Conservation (phyloP, 2,113 vertebrate species). For the Pelobates fuscus region DNA sequence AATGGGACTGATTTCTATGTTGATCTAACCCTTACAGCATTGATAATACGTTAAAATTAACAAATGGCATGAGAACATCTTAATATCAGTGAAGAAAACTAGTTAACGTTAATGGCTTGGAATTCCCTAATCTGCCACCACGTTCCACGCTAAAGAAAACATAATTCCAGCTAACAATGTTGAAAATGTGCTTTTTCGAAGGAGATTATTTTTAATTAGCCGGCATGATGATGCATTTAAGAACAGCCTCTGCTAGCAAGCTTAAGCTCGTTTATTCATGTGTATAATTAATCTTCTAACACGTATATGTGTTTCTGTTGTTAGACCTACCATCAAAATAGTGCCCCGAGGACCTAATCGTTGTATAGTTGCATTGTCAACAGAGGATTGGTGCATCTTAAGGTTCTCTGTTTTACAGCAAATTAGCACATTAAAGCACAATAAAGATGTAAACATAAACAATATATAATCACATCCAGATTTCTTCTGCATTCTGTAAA, state of each 20-base stretch:
- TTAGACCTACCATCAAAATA: constrained; percentile 17
- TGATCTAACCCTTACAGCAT: no score
- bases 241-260: constrained; percentile 13
- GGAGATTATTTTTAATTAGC: constrained; percentile 39
- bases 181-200: constrained; percentile 14
- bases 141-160: constrained; percentile 15
- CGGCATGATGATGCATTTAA: constrained; percentile 32
- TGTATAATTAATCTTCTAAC: constrained; percentile 38
- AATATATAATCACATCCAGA: neutral
- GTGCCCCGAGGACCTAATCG: constrained; percentile 21
- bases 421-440: neutral
- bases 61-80: no score
- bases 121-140: constrained; percentile 2
- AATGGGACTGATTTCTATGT: no score
- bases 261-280: constrained; percentile 35
- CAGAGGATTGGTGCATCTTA: neutral
- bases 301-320: constrained; percentile 14
- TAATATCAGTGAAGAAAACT: no score
- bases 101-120: neutral
- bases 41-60: no score
- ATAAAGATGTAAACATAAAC: neutral
- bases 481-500: no score
- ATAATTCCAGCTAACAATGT: constrained; percentile 5
- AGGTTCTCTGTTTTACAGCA: neutral
- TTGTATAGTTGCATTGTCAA: neutral